phyloP scores from a whole-genome alignment of 2,797 vertebrate species.

The Macropodus opercularis region DNA sequence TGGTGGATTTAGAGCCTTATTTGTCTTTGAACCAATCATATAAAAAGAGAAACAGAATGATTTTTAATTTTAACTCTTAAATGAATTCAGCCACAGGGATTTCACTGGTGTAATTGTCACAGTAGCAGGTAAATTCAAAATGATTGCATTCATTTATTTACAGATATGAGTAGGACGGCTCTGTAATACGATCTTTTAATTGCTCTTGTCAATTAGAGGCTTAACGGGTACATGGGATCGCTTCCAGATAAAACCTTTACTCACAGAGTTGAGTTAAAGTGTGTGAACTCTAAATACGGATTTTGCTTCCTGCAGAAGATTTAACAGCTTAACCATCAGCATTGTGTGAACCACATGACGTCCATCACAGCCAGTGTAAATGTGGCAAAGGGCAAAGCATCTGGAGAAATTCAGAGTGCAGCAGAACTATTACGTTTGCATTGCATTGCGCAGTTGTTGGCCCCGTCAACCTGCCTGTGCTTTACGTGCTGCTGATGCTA shows the following conservation, averaged over 20 bases:
- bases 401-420: too few relatives aligned
- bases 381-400: too few relatives aligned
- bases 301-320: background rate
- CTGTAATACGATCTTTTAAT: conserved; percentile 23
- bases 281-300: background rate
- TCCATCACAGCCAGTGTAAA: too few relatives aligned
- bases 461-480: too few relatives aligned
- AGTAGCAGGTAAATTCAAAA: conserved; percentile 37
- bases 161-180: conserved; percentile 8
- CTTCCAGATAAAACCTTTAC: background rate
- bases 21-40: conserved; percentile 33
- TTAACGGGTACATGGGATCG: background rate
- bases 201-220: conserved; percentile 18
- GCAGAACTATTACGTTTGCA: too few relatives aligned
- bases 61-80: conserved; percentile 49
- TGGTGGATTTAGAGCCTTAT: conserved; percentile 45
- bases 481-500: too few relatives aligned
- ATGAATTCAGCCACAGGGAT: conserved; percentile 39
- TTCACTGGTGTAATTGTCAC: conserved; percentile 32
- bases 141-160: conserved; percentile 42
- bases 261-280: background rate
- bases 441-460: too few relatives aligned
- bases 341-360: conserved; percentile 11
- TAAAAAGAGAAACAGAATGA: conserved; percentile 10
- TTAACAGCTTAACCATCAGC: background rate